Evolutionary conservation across 2,797 vertebrate species (phyloP).

Genomic region (Diglossa cyanea): DNA sequence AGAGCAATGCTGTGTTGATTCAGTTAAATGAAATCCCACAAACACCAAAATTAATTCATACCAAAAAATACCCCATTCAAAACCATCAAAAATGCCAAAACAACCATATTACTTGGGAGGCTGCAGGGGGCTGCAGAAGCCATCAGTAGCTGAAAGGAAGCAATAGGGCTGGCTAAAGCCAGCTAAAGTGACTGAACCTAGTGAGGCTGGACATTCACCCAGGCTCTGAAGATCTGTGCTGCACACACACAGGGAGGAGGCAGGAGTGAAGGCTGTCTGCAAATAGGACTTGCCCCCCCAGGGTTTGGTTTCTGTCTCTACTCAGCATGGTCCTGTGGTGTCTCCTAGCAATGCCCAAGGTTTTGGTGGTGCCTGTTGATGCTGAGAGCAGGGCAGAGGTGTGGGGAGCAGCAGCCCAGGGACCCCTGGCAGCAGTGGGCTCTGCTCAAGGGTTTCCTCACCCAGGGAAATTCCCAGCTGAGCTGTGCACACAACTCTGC

Average conservation of each 20-base stretch:
- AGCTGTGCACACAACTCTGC: background rate
- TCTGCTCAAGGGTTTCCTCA: background rate
- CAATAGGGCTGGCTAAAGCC: background rate
- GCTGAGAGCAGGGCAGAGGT: background rate
- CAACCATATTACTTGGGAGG: background rate
- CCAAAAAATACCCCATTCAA: background rate
- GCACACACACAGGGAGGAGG: rapidly evolving
- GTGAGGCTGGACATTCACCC: background rate
- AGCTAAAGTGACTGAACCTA: background rate
- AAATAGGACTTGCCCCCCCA: background rate
- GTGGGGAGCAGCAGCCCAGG: background rate
- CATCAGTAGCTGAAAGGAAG: background rate
- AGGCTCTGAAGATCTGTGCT: background rate
- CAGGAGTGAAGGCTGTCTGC: background rate
- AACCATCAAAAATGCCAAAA: rapidly evolving
- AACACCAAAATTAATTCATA: background rate
- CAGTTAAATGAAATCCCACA: background rate
- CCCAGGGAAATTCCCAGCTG: rapidly evolving
- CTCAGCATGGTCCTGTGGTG: rapidly evolving
- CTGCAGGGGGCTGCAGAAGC: background rate
- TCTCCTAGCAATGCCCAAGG: background rate
- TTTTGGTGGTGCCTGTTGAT: background rate
- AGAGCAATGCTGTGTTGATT: background rate
- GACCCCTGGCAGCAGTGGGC: background rate
- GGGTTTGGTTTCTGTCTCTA: background rate